Evolutionary conservation across 2,888 invertebrate genomes (phyloP), one percentile per base, ranked within the genome.

Genomic region (Drosophila acutilabella): DNA sequence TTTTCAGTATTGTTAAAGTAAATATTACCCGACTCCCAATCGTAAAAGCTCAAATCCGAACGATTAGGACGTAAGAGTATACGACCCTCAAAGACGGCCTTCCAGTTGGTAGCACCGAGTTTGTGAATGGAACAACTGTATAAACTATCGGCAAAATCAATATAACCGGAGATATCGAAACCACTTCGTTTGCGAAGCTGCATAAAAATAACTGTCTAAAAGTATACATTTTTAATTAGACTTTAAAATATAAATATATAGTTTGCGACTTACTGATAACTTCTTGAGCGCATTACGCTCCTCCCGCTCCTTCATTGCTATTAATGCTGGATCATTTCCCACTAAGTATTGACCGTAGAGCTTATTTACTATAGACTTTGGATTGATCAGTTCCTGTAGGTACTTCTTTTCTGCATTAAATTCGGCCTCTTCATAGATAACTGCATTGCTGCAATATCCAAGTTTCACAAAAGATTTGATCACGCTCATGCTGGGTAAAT

Each of bases 401-500:
- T 93, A 93, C 0, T 93, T 92, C 2, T 94, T 93, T 6, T 94
- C 94, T 11, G 83, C 87, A 71, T 94, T 93, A 89, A 96, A 96
- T 59, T 94, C 93, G 57, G 94, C 93, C 73, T 94, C 93, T 18
- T 93, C 92, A 57, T 96, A 91, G 4, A 85, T 26, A 1, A 40
- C 42, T 0, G 50, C 48, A 1, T 94, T 70, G 0, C 88, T 88
- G 2, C 96, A 94, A 91, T 96, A 97, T 52, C 97, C 97, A 65
- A 97, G 93, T 83, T 96, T 96, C 7, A 96, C 96, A 38, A 97
- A 93, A 81, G 94, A 94, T 56, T 96, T 93, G 0, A 96, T 94
- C 36, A 95, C 93, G 16, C 93, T 93, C 57, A 95, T 94, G 91
- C 95, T 96, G 85, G 95, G 94, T 50, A 97, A 92, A 89, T 96